These are phyloP conservation scores for Brachylomia viminalis DNA, from an alignment of 2,888 invertebrate species.

Conservation along the genomic window DNA sequence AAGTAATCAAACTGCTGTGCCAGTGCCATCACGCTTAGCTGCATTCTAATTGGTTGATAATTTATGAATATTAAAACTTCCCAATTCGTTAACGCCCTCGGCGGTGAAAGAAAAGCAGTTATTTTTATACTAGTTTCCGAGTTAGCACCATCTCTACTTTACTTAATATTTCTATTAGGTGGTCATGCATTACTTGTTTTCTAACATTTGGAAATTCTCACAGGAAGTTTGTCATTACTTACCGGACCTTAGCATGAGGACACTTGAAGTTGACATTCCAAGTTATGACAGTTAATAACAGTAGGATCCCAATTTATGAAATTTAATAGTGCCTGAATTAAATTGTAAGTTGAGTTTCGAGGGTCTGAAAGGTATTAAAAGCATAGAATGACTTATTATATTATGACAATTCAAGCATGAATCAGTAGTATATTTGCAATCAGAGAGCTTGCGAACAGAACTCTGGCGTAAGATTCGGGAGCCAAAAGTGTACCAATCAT, in stretches of 20 bases:
- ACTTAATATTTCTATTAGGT: constrained; percentile 28
- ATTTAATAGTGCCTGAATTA: constrained; percentile 23
- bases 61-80: constrained; percentile 65
- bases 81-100: constrained; percentile 54
- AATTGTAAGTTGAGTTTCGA: constrained; percentile 37
- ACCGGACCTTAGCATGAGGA: background rate
- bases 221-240: constrained; percentile 37
- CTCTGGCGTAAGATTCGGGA: background rate
- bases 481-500: constrained; percentile 11
- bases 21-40: constrained; percentile 67
- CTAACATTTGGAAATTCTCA: constrained; percentile 24
- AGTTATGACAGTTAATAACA: constrained; percentile 57
- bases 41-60: constrained; percentile 68
- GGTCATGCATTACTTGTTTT: constrained; percentile 34
- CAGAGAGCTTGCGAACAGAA: background rate
- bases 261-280: constrained; percentile 32
- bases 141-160: constrained; percentile 6
- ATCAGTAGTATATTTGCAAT: constrained; percentile 6
- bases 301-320: constrained; percentile 51
- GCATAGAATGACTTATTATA: constrained; percentile 9
- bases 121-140: constrained; percentile 29
- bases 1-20: constrained; percentile 77
- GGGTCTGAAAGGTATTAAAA: constrained; percentile 11
- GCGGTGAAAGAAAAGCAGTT: constrained; percentile 39
- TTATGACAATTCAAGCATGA: constrained; percentile 16